A percentile compares a stretch with the other conserved stretches of the same genome.
phyloP scores from a whole-genome alignment of 37 sponge, comb jelly and placozoan species.

The Cladorhizidae sp. region DNA sequence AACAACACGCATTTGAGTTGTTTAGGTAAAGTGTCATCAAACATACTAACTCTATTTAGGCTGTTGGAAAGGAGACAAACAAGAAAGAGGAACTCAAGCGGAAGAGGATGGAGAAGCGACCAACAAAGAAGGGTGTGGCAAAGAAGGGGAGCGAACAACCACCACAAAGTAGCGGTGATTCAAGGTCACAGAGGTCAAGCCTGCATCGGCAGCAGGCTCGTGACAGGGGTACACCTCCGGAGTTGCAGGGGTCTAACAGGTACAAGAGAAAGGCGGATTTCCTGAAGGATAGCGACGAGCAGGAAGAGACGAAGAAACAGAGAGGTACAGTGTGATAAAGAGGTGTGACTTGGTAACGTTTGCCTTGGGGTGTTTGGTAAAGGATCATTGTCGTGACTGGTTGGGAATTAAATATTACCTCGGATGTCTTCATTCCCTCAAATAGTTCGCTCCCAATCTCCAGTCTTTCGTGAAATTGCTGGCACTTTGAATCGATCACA shows the following conservation, averaged over 20 bases:
- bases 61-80: slow-evolving; percentile 41
- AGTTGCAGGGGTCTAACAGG: background rate
- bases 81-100: slow-evolving; percentile 35
- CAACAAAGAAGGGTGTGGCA: background rate
- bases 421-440: no score
- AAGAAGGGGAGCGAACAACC: background rate
- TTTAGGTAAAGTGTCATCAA: background rate
- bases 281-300: slow-evolving; percentile 27
- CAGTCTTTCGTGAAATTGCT: no score
- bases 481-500: no score
- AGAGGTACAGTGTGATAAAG: slow-evolving; percentile 10
- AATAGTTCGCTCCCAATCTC: no score
- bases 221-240: background rate
- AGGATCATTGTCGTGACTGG: no score
- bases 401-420: no score
- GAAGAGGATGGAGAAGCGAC: slow-evolving; percentile 25
- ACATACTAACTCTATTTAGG: slow-evolving; percentile 8
- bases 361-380: no score
- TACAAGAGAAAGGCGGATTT: slow-evolving; percentile 15
- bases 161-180: background rate
- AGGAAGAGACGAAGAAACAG: slow-evolving; percentile 16
- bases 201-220: no score
- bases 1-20: no score
- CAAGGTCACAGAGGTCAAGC: background rate
- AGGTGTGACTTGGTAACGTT: no score